phyloP scores from a whole-genome alignment of 2,113 vertebrate species.

The Sebastes fasciatus region DNA sequence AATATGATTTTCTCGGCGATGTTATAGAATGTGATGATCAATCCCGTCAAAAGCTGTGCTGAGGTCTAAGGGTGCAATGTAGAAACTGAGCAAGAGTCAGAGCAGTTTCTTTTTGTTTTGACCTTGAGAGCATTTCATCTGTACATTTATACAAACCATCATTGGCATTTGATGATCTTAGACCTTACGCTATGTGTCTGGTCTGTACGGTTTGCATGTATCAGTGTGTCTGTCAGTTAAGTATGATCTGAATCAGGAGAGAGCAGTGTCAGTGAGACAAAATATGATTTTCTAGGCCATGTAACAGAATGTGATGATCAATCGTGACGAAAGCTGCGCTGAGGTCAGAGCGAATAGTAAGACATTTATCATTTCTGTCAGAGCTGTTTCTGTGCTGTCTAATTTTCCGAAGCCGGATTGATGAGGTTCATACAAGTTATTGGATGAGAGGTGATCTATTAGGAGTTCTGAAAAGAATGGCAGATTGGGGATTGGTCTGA shows the following conservation, averaged over 20 bases:
- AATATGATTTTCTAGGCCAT: background rate
- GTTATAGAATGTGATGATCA: background rate
- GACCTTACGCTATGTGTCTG: no score
- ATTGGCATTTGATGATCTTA: no score
- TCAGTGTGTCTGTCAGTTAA: background rate
- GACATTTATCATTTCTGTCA: background rate
- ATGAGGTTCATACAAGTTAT: background rate
- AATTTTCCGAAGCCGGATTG: background rate
- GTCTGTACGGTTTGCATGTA: no score
- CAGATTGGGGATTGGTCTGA: background rate
- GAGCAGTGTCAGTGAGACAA: background rate
- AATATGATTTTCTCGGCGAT: background rate
- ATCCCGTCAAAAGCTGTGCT: background rate
- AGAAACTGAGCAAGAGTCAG: background rate
- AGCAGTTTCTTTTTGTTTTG: no score
- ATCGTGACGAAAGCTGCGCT: background rate
- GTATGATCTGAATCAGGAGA: background rate
- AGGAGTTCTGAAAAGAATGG: background rate
- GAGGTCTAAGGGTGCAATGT: background rate
- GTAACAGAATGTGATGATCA: background rate
- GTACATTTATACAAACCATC: no score
- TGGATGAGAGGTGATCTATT: background rate
- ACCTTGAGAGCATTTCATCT: no score
- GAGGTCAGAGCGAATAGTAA: background rate
- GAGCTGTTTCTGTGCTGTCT: conserved; percentile 4